phyloP scores from a whole-genome alignment of 2,888 invertebrate species.

The Chaetoderma sp. region DNA sequence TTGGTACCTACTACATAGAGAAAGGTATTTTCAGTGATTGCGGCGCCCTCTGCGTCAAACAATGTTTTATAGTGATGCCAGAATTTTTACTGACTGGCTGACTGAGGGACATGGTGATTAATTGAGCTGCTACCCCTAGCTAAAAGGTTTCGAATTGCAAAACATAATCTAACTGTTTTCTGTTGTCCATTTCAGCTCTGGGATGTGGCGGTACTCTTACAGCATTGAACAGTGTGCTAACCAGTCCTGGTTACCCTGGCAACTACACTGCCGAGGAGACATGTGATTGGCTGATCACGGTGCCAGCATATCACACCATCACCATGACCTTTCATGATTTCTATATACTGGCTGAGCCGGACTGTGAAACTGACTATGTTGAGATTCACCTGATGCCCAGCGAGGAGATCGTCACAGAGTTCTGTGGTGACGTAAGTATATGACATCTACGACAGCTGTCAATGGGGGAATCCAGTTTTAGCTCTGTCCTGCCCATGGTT shows the following conservation, averaged over 20 bases:
- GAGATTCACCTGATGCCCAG: conserved; percentile 42
- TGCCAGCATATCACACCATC: conserved; percentile 79
- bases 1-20: too few relatives aligned
- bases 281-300: conserved; percentile 82
- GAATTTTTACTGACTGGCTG: too few relatives aligned
- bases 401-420: conserved; percentile 35
- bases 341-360: conserved; percentile 34
- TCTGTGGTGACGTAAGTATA: conserved; percentile 49
- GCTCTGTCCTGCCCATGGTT: too few relatives aligned
- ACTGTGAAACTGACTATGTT: conserved; percentile 49
- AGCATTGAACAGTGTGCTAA: conserved; percentile 79
- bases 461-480: too few relatives aligned
- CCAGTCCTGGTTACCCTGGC: conserved; percentile 87
- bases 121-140: too few relatives aligned
- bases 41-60: too few relatives aligned
- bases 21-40: too few relatives aligned
- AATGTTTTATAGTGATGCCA: too few relatives aligned
- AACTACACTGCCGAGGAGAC: conserved; percentile 83
- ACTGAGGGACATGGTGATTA: too few relatives aligned
- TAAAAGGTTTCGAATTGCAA: too few relatives aligned
- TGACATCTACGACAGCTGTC: too few relatives aligned
- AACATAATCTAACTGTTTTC: too few relatives aligned
- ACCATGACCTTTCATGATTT: conserved; percentile 77
- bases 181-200: conserved; percentile 47
- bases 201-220: conserved; percentile 76